Percentiles rank a stretch among this genome's conserved stretches.
Evolutionary conservation across 2,113 vertebrate genomes (phyloP).

Genomic region (Callopanchax toddi): DNA sequence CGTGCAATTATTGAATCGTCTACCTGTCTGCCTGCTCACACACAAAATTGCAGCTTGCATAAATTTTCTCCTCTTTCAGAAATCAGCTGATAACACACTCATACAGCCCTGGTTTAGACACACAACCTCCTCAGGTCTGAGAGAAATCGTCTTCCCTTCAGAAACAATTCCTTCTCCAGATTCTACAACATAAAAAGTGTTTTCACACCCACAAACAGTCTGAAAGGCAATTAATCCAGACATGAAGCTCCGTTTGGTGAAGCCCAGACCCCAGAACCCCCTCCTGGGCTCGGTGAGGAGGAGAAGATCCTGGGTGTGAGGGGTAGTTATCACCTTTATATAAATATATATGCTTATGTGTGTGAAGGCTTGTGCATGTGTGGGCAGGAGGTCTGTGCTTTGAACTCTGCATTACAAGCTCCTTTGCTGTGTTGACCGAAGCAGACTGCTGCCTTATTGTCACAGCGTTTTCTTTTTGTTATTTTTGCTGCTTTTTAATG

Average conservation of each 20-base stretch:
- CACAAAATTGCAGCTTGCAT: conserved; percentile 1
- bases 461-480: not conserved
- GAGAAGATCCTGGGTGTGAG: conserved; percentile 62
- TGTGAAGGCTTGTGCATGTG: conserved; percentile 20
- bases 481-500: conserved; percentile 1
- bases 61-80: not conserved
- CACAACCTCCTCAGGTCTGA: conserved; percentile 5
- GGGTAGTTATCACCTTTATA: conserved; percentile 57
- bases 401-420: conserved; percentile 51
- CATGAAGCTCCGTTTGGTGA: conserved; percentile 46
- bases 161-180: conserved; percentile 6
- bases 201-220: conserved; percentile 19
- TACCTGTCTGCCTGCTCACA: conserved; percentile 48
- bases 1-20: conserved; percentile 69
- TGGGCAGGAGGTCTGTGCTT: conserved; percentile 40
- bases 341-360: conserved; percentile 18
- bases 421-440: conserved; percentile 33
- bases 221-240: conserved; percentile 57
- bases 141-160: not conserved
- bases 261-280: conserved; percentile 49
- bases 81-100: not conserved
- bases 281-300: conserved; percentile 59
- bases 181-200: not conserved
- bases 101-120: not conserved
- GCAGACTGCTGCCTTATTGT: not conserved